phyloP scores from a whole-genome alignment of 2,113 vertebrate species.

The Ia io region DNA sequence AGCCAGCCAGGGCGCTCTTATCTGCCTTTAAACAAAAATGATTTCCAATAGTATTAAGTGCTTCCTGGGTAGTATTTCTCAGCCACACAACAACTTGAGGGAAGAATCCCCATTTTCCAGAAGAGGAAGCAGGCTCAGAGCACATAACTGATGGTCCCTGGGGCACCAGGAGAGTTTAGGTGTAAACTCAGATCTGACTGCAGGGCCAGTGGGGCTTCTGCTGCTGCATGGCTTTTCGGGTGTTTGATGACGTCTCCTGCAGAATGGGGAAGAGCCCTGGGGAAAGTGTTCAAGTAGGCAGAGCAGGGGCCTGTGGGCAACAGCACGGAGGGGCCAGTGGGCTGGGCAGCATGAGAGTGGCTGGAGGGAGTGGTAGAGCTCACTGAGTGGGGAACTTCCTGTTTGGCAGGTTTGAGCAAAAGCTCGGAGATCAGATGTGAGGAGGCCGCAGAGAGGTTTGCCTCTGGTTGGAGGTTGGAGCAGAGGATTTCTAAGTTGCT shows the following conservation, averaged over 20 bases:
- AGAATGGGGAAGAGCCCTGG: neutral
- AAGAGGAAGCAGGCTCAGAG: neutral
- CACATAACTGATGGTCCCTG: neutral
- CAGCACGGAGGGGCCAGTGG: neutral
- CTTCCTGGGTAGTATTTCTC: neutral
- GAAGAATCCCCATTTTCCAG: neutral
- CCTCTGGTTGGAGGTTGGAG: neutral
- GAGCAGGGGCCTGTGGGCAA: neutral
- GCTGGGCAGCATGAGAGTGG: fast-evolving
- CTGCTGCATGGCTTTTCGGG: neutral
- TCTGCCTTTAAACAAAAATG: neutral
- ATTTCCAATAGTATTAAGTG: neutral
- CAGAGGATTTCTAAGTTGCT: neutral
- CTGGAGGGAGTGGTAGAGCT: neutral
- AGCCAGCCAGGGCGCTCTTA: neutral
- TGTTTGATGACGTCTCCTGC: neutral
- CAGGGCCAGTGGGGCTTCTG: neutral
- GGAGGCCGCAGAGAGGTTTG: neutral
- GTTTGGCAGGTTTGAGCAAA: neutral
- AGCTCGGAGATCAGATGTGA: neutral
- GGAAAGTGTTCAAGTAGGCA: neutral
- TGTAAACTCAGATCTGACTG: neutral
- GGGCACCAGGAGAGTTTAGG: neutral
- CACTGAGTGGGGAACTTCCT: neutral
- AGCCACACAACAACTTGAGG: neutral